These are phyloP conservation scores for Acrobeloides nanus DNA, from an alignment of 2,888 invertebrate species.

Conservation along the genomic window DNA sequence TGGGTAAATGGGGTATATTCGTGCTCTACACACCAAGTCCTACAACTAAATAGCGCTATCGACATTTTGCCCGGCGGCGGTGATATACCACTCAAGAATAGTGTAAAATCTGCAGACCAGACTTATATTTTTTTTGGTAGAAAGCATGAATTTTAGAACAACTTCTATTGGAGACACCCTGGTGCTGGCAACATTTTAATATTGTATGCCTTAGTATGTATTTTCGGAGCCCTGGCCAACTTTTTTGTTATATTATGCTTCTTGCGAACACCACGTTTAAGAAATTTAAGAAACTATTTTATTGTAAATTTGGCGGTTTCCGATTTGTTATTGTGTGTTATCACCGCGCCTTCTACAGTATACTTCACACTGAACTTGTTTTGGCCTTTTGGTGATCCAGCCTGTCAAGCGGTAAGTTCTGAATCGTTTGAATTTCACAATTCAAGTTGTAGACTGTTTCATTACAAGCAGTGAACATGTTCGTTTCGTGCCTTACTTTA, in stretches of 20 bases:
- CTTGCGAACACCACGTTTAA: conserved; percentile 35
- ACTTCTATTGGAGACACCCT: conserved; percentile 39
- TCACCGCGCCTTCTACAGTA: conserved; percentile 49
- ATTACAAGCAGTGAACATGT: conserved; percentile 51
- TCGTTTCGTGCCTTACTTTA: conserved; percentile 51
- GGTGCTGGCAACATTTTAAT: conserved; percentile 37
- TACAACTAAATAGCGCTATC: too few relatives aligned
- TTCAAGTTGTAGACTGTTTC: conserved; percentile 37
- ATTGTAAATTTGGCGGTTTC: conserved; percentile 51
- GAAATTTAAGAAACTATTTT: conserved; percentile 51
- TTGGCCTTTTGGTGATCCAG: conserved; percentile 48
- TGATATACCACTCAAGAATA: too few relatives aligned
- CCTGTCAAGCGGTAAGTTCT: conserved; percentile 42
- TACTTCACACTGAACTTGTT: conserved; percentile 47
- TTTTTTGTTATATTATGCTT: conserved; percentile 36
- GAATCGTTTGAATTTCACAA: too few relatives aligned
- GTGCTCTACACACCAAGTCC: too few relatives aligned
- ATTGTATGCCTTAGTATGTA: too few relatives aligned
- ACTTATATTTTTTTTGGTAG: too few relatives aligned
- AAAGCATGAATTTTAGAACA: too few relatives aligned
- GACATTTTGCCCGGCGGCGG: too few relatives aligned
- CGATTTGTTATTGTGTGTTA: conserved; percentile 45
- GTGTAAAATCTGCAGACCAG: too few relatives aligned
- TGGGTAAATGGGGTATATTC: too few relatives aligned
- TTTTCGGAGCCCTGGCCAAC: too few relatives aligned